Evolutionary conservation across 2,888 invertebrate genomes (phyloP).

Genomic region (Imbricaverruca yamaguchii): DNA sequence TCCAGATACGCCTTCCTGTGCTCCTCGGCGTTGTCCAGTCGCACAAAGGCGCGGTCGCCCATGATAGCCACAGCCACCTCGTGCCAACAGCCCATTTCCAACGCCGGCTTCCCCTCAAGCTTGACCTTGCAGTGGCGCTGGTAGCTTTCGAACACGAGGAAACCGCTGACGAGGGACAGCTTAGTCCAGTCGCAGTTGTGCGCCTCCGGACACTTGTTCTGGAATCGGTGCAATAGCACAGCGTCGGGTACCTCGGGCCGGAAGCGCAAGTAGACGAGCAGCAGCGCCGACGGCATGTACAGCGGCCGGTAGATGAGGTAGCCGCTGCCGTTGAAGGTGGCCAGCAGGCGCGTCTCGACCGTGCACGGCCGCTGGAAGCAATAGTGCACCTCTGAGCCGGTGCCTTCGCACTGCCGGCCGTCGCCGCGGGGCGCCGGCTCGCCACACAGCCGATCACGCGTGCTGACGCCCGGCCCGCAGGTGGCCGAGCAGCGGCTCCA

Average conservation of each 20-base stretch:
- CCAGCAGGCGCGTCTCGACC: not conserved
- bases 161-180: not conserved
- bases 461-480: not conserved
- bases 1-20: not conserved
- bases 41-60: conserved; percentile 17
- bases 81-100: conserved; percentile 9
- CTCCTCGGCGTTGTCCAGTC: conserved; percentile 1
- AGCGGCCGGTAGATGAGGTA: conserved; percentile 10
- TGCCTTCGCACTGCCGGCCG: not conserved
- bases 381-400: conserved; percentile 13
- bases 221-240: conserved; percentile 16
- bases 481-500: conserved; percentile 7
- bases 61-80: not conserved
- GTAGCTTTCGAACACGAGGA: not conserved
- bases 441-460: conserved; percentile 2
- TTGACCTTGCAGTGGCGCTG: not conserved
- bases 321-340: conserved; percentile 11
- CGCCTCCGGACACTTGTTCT: conserved; percentile 21
- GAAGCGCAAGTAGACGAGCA: conserved; percentile 8
- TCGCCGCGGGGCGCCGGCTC: not conserved
- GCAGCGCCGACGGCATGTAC: conserved; percentile 3
- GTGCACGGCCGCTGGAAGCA: conserved; percentile 20
- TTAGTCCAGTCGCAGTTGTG: conserved; percentile 1
- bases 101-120: not conserved
- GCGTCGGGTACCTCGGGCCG: not conserved